phyloP scores from a whole-genome alignment of 1,140 invertebrate species.

The Drosophila ficusphila region DNA sequence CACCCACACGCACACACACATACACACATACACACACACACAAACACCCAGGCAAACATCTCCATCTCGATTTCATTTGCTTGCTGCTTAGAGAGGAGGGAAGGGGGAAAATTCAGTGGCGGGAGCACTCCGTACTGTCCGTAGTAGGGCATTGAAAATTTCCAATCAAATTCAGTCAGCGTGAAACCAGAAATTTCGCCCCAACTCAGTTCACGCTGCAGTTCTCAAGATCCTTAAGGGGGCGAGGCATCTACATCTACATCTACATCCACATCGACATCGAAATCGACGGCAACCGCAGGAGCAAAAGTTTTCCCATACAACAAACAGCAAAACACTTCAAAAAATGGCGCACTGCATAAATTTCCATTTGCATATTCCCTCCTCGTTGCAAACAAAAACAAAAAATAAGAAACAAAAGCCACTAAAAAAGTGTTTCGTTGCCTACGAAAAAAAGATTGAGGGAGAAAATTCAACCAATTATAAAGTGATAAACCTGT shows the following conservation, averaged over 20 bases:
- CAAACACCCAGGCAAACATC: constrained; percentile 20
- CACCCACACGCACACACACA: background rate
- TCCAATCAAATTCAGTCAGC: constrained; percentile 77
- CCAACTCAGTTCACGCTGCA: constrained; percentile 62
- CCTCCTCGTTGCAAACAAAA: background rate
- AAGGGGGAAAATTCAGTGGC: background rate
- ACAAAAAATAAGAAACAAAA: constrained; percentile 2
- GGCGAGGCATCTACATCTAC: constrained; percentile 1
- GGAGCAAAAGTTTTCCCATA: constrained; percentile 34
- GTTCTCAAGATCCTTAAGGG: constrained; percentile 45
- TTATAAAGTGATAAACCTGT: constrained; percentile 52
- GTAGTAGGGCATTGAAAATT: constrained; percentile 54
- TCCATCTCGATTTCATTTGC: constrained; percentile 51
- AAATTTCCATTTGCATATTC: constrained; percentile 43
- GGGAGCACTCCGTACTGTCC: constrained; percentile 19
- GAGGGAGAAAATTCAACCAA: constrained; percentile 34
- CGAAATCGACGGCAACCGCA: too few relatives aligned
- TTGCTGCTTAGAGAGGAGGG: constrained; percentile 43
- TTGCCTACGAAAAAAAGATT: background rate
- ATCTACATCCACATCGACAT: constrained; percentile 20
- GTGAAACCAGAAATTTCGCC: constrained; percentile 76
- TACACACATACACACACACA: background rate
- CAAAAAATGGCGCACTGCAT: constrained; percentile 56
- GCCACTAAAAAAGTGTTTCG: background rate
- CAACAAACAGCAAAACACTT: constrained; percentile 29